A percentile compares a stretch with the other conserved stretches of the same genome.
phyloP scores from a whole-genome alignment of 2,888 invertebrate species.

The Cloeon dipterum region DNA sequence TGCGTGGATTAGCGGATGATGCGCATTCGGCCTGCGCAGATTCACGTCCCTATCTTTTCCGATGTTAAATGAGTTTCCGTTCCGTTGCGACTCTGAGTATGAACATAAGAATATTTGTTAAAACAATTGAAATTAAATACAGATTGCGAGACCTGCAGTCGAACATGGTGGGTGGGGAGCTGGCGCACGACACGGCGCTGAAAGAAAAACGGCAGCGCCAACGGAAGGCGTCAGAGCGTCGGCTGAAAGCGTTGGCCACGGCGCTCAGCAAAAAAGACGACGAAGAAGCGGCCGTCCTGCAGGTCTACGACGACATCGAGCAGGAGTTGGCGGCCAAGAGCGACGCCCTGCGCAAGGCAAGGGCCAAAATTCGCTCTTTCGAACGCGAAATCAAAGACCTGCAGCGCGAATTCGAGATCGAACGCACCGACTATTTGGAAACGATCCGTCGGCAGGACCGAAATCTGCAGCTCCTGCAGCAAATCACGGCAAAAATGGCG shows the following conservation, averaged over 20 bases:
- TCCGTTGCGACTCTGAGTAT: too few relatives aligned
- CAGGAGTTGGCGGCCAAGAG: slow-evolving; percentile 51
- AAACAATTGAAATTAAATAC: slow-evolving; percentile 1
- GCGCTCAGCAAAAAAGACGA: slow-evolving; percentile 35
- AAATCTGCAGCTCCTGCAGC: slow-evolving; percentile 38
- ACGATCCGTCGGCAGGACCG: slow-evolving; percentile 51
- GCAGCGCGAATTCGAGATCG: slow-evolving; percentile 58
- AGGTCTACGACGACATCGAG: slow-evolving; percentile 55
- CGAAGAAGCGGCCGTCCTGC: slow-evolving; percentile 45
- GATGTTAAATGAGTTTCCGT: too few relatives aligned
- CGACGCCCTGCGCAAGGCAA: slow-evolving; percentile 35
- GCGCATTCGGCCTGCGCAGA: too few relatives aligned
- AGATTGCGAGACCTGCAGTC: slow-evolving; percentile 38
- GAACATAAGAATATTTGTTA: too few relatives aligned
- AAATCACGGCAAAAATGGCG: slow-evolving; percentile 38
- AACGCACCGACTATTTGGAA: slow-evolving; percentile 61
- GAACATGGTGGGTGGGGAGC: slow-evolving; percentile 58
- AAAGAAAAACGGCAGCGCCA: slow-evolving; percentile 42
- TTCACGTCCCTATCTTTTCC: too few relatives aligned
- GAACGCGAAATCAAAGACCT: slow-evolving; percentile 53
- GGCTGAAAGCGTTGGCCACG: slow-evolving; percentile 30
- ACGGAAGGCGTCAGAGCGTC: slow-evolving; percentile 42
- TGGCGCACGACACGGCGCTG: slow-evolving; percentile 42
- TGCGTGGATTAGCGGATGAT: too few relatives aligned
- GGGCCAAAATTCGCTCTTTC: slow-evolving; percentile 38